Base-by-base conservation (phyloP, 2,888 invertebrate species). In the Cinara cedri region DNA sequence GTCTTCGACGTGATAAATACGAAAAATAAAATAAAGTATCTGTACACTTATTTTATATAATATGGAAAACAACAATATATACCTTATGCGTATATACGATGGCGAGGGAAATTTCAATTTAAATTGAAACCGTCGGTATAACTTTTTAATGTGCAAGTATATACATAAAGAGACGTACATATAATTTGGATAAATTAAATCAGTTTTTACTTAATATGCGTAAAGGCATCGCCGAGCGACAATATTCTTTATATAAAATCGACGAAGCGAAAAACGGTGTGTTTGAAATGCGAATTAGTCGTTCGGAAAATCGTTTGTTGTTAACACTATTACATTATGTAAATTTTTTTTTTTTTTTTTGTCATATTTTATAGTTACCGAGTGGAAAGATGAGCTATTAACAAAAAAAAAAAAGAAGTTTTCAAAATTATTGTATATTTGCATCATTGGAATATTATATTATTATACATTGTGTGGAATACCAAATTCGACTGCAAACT, bases 281-380 rank as follows among this genome's bases (percentile, higher is more conserved):
- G 44, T 57, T 44, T 44, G 21, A 42, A 71, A 34, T 55, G 55
- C 21, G 21, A 71, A 71, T 71, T 54, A 44, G 55, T 55, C 4
- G 16, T 55, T 44, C 10, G 16, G 19, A 19, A 51, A 66, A 68
- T 34, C 34, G 34, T 8, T 51, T 51, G 8, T 68, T n/a, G 51
- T 51, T 51, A 51, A 68, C n/a, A 34, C 1, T 10, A 68, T 68
- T 6, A 68, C 11, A 51, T 34, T 34, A 34, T 34, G 19, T 8
- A 34, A 21, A 16, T 6, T 34, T 34, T 1, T 9, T 44, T 24
- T 46, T 65, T 66, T 66, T 16, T 21, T 44, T 0, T 63, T 44
- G 19, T 19, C 6, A 34, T 34, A 34, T 34, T 34, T 34, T 34
- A 34, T 34, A 34, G 34, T 34, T 34, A 6, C 34, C 34, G 34